Conservation (phyloP, 2,113 vertebrate species). For the Nyctibius bracteatus region DNA sequence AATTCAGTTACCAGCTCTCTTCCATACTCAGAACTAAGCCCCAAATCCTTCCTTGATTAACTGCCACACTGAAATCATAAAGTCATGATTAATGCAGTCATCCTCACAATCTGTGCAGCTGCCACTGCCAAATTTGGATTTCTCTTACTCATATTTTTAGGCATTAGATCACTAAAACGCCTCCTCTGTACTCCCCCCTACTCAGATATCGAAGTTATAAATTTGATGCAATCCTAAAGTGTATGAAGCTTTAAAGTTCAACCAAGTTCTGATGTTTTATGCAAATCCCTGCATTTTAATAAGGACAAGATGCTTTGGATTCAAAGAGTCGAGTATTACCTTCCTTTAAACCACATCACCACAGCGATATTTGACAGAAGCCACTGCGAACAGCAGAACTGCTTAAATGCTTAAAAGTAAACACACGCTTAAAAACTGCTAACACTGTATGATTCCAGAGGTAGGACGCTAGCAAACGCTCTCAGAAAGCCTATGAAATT, state of each 20-base stretch:
- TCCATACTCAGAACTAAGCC: neutral
- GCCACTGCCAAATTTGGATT: conserved; percentile 2
- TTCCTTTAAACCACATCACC: neutral
- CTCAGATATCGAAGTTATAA: conserved; percentile 5
- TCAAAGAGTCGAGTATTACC: neutral
- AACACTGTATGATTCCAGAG: neutral
- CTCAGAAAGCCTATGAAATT: neutral
- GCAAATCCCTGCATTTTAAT: neutral
- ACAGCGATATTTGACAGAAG: neutral
- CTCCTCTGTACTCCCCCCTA: neutral
- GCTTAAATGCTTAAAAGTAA: neutral
- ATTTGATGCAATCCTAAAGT: neutral
- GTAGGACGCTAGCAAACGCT: neutral
- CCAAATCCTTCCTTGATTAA: neutral
- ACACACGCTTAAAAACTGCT: neutral
- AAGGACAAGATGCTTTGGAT: neutral
- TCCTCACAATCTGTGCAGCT: neutral
- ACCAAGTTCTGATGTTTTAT: neutral
- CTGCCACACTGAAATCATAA: neutral
- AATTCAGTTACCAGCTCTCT: neutral
- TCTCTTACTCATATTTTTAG: conserved; percentile 44
- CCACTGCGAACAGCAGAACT: neutral
- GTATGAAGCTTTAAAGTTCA: neutral
- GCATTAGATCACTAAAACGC: conserved; percentile 23
- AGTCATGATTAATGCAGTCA: conserved; percentile 18